These are phyloP conservation scores for Stenopsyche tienmushanensis DNA, from an alignment of 1,140 invertebrate genomes.

Conservation along the genomic window DNA sequence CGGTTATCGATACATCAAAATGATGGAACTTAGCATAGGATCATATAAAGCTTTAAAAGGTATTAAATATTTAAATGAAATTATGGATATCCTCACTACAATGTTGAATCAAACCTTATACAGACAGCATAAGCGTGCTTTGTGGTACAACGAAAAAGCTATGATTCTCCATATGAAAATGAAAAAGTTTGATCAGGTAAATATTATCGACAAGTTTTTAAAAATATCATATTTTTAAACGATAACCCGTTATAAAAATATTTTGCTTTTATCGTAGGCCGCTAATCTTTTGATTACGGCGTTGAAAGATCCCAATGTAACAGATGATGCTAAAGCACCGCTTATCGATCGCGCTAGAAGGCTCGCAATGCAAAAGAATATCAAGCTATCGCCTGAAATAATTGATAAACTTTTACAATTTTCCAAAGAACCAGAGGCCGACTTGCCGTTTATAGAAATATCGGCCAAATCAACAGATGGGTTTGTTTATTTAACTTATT, in stretches of 20 bases:
- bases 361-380: slow-evolving; percentile 20
- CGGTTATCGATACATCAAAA: slow-evolving; percentile 28
- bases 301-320: slow-evolving; percentile 24
- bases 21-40: slow-evolving; percentile 21
- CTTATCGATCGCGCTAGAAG: slow-evolving; percentile 24
- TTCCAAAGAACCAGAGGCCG: background rate
- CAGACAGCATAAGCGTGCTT: slow-evolving; percentile 46
- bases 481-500: slow-evolving; percentile 25
- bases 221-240: slow-evolving; percentile 5
- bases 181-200: slow-evolving; percentile 43
- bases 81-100: slow-evolving; percentile 44
- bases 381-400: slow-evolving; percentile 2
- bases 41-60: slow-evolving; percentile 26
- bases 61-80: slow-evolving; percentile 29
- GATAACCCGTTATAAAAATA: background rate
- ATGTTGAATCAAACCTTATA: slow-evolving; percentile 45
- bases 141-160: slow-evolving; percentile 51
- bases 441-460: slow-evolving; percentile 24
- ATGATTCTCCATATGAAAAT: slow-evolving; percentile 48
- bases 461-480: slow-evolving; percentile 12
- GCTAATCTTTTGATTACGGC: slow-evolving; percentile 26
- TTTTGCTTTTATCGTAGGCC: slow-evolving; percentile 17
- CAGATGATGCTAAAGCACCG: slow-evolving; percentile 27
- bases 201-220: slow-evolving; percentile 2
- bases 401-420: background rate